These are phyloP conservation scores for Tragelaphus buxtoni DNA, from an alignment of 2,113 vertebrate species.

Conservation along the genomic window DNA sequence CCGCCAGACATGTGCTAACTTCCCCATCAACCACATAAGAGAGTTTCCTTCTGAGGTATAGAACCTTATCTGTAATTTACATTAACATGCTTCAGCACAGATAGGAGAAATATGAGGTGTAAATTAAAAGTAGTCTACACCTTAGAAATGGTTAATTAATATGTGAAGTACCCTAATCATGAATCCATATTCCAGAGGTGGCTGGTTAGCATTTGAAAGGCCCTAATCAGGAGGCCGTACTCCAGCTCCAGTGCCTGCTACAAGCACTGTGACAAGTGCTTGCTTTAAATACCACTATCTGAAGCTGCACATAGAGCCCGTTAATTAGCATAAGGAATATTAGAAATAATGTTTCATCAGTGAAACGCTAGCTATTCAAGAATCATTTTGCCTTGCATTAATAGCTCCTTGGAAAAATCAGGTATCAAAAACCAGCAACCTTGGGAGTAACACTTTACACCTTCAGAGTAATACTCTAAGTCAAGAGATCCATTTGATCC, in stretches of 20 bases:
- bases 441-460: not conserved
- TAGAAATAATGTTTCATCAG: conserved; percentile 30
- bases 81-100: not conserved
- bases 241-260: conserved; percentile 21
- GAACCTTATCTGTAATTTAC: not conserved
- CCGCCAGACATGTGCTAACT: not conserved
- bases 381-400: not conserved
- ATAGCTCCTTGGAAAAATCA: conserved; percentile 1
- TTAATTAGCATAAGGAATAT: conserved; percentile 48
- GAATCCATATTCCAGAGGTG: conserved; percentile 44
- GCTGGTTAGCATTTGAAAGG: conserved; percentile 72
- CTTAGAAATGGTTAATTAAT: conserved; percentile 59
- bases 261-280: conserved; percentile 53
- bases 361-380: conserved; percentile 6
- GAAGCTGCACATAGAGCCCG: conserved; percentile 3
- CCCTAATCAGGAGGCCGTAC: conserved; percentile 63
- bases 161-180: conserved; percentile 66
- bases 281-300: conserved; percentile 52
- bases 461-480: not conserved
- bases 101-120: not conserved
- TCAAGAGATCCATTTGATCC: not conserved
- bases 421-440: not conserved
- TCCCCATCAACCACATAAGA: not conserved
- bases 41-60: not conserved
- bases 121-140: conserved; percentile 45